Evolutionary conservation across 2,113 vertebrate species (phyloP).

Genomic region (Cynoglossus semilaevis): DNA sequence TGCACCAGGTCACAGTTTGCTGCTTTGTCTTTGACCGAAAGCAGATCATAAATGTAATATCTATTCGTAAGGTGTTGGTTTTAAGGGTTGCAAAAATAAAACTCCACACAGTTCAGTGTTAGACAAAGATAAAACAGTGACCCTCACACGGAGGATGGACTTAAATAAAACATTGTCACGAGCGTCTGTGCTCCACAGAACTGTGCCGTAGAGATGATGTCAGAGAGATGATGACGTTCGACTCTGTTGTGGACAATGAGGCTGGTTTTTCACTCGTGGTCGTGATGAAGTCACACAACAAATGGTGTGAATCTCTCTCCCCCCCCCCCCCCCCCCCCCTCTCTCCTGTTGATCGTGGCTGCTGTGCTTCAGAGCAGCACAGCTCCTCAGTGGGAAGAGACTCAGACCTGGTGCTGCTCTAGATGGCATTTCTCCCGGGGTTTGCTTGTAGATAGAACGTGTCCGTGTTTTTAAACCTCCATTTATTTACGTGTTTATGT

Average conservation of each 20-base stretch:
- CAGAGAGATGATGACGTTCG: background rate
- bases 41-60: too few species aligned
- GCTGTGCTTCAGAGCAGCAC: conserved; percentile 38
- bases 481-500: conserved; percentile 45
- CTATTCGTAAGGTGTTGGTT: too few species aligned
- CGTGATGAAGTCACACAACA: background rate
- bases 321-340: background rate
- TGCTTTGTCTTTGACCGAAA: too few species aligned
- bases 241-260: background rate
- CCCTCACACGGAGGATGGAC: too few species aligned
- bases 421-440: conserved; percentile 45
- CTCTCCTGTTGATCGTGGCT: conserved; percentile 64
- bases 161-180: too few species aligned
- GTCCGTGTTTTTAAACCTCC: conserved; percentile 34
- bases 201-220: too few species aligned
- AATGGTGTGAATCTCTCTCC: conserved; percentile 17
- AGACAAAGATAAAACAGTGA: too few species aligned
- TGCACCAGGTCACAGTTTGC: too few species aligned
- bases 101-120: too few species aligned
- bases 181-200: too few species aligned
- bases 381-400: conserved; percentile 25
- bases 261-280: too few species aligned
- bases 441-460: conserved; percentile 34
- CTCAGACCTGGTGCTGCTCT: conserved; percentile 30
- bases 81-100: too few species aligned